Base-by-base conservation (phyloP, 2,797 vertebrate genomes). In the Chrosomus eos region DNA sequence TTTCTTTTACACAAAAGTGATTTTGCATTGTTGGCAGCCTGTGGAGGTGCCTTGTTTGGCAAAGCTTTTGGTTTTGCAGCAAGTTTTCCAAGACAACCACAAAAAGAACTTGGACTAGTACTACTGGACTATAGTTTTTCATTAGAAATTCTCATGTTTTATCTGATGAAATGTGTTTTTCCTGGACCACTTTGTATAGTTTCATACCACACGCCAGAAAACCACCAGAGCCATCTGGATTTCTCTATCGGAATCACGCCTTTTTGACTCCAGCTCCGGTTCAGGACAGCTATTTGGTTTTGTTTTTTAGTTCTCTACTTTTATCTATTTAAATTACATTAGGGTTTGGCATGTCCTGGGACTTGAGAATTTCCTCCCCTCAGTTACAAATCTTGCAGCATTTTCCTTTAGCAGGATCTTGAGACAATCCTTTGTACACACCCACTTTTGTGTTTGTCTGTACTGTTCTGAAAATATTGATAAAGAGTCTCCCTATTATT, bases 391-490 rank as follows among this genome's bases (percentile, higher is more conserved):
- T 67, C 5, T 36, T 51, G 26, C 53, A 60, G 28, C 26, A 38
- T 33, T 81, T 77, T 48, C 60, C 64, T 48, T 70, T 33, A 28
- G 31, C 31, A 67, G 79, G 82, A 87, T 64, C 80, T 85, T 74
- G 43, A 40, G 55, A 82, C 91, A 83, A 83, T 81, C 75, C 88
- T 79, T 36, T 38, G n/a, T 36, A 79, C 66, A 77, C 88, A 89
- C 85, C 88, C 88, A 81, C 87, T 77, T 45, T 71, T 21, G 80
- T 90, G 45, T 88, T 92, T 78, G 78, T 89, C 85, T 88, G 88
- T 86, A 87, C 89, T 78, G 75, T 53, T 83, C 74, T 78, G 26
- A 76, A 81, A 84, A 88, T 72, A 84, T 71, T 85, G 26, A 62
- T 88, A 9, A 76, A 67, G 53, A 5, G 26, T 79, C 21, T 78